Evolutionary conservation across 2,113 vertebrate genomes (phyloP), one percentile per base, ranked within the genome.

Genomic region (Calyptommatus sinebrachiatus): DNA sequence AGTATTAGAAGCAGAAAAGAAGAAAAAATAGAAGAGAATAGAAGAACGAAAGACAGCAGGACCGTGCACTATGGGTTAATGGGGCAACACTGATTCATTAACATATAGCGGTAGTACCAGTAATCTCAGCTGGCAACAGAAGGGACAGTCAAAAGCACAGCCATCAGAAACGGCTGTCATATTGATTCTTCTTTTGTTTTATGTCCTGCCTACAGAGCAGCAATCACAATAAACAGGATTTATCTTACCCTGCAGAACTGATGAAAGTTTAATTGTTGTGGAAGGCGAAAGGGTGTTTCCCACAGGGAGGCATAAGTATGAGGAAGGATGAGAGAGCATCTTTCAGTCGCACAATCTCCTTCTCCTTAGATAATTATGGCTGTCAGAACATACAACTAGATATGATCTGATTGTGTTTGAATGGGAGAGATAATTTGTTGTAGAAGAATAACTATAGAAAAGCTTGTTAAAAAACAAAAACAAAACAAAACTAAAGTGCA

Each of bases 101-200:
- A 74, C 18, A 12, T 0, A 1, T 67, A 3, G 24, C 53, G 20
- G 85, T 50, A 85, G 82, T 31, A 28, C 78, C 0, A 8, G 65
- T 45, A 84, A 78, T 71, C 83, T 82, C 1, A 1, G 68, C 2
- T 1, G n/a, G 20, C 29, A 24, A 77, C 71, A 76, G 80, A 90
- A 89, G 81, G 86, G 72, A 80, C 84, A 63, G 79, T 81, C 57
- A 69, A 31, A 78, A 68, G 68, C 46, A 73, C 80, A 88, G 60
- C 66, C 53, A 74, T 78, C 48, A 67, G 66, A 81, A 87, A 81
- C 81, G 78, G 80, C 57, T 48, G 76, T 50, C 0, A 0, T 29
- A 90, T 91, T 6, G 70, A 91, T 75, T 1, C 65, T 79, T 22
- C 4, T 71, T 85, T 84, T 90, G 86, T 82, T 90, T 91, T 84